These are phyloP conservation scores for Lepus timidus DNA, from an alignment of 2,113 vertebrate species.

Conservation along the genomic window DNA sequence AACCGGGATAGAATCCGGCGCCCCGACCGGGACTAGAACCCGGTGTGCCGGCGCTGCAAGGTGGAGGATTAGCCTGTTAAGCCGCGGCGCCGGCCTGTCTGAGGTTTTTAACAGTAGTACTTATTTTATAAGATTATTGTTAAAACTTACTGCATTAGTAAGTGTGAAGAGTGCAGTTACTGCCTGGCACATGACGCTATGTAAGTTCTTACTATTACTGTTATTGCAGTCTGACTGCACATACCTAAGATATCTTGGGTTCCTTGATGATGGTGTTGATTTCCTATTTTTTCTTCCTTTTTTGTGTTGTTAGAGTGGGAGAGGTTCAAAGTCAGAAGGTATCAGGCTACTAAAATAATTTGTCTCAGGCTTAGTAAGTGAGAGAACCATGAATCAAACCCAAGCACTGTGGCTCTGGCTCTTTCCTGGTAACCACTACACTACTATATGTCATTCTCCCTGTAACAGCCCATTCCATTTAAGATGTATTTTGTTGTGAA, in stretches of 20 bases:
- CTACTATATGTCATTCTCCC: not conserved
- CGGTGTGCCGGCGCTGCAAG: too few relatives aligned
- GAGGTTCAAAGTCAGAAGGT: not conserved
- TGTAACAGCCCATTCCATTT: not conserved
- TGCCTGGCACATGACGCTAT: not conserved
- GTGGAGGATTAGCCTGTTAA: too few relatives aligned
- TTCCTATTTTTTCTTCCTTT: not conserved
- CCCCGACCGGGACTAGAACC: too few relatives aligned
- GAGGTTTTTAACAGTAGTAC: not conserved
- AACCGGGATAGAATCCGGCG: too few relatives aligned
- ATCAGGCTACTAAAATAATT: not conserved
- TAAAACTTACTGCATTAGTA: not conserved
- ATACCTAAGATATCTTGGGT: not conserved
- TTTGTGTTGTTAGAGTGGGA: not conserved
- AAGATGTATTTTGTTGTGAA: conserved; percentile 2
- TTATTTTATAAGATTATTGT: not conserved
- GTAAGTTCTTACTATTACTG: not conserved
- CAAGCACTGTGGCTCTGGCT: not conserved
- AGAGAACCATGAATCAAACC: not conserved
- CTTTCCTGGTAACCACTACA: not conserved
- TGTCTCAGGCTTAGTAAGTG: not conserved
- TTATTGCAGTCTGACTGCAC: not conserved
- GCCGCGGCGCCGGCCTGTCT: too few relatives aligned
- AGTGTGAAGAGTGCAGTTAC: not conserved
- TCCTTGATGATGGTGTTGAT: not conserved